Evolutionary conservation across 2,113 vertebrate genomes (phyloP).

Genomic region (Platysternon megacephalum): DNA sequence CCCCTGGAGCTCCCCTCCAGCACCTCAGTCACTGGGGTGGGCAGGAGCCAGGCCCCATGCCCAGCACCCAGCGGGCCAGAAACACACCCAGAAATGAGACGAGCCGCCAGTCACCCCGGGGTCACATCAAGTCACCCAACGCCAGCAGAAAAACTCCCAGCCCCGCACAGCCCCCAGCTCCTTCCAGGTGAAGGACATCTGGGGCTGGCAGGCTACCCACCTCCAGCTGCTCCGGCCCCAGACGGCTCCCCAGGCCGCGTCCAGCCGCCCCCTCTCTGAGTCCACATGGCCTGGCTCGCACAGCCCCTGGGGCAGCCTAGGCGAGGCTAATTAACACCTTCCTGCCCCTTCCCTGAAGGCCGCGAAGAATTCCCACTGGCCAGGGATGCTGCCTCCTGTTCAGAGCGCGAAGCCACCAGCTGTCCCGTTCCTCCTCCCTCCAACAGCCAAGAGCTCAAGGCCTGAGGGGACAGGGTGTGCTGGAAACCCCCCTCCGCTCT

Average conservation of each 20-base stretch:
- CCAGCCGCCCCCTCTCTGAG: too few relatives aligned
- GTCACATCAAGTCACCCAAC: too few relatives aligned
- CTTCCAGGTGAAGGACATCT: not conserved
- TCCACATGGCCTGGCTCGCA: too few relatives aligned
- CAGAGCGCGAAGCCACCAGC: too few relatives aligned
- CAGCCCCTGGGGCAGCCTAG: too few relatives aligned
- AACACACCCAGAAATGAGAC: slow-evolving; percentile 38
- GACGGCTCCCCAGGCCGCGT: not conserved
- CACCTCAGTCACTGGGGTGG: not conserved
- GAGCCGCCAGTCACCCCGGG: not conserved
- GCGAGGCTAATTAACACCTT: too few relatives aligned
- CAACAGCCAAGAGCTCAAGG: not conserved
- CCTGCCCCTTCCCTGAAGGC: not conserved
- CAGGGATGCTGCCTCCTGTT: too few relatives aligned
- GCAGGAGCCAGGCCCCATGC: rapidly evolving
- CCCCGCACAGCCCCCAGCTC: too few relatives aligned
- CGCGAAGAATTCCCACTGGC: not conserved
- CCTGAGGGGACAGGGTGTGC: too few relatives aligned
- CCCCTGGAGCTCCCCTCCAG: too few relatives aligned
- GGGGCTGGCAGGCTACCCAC: too few relatives aligned
- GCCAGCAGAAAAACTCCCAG: not conserved
- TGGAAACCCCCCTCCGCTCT: not conserved
- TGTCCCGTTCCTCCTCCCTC: not conserved
- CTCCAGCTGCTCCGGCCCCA: too few relatives aligned
- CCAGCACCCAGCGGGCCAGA: not conserved